These are phyloP conservation scores for Psococerastis gibbosa DNA, from an alignment of 2,888 invertebrate genomes.

Conservation along the genomic window DNA sequence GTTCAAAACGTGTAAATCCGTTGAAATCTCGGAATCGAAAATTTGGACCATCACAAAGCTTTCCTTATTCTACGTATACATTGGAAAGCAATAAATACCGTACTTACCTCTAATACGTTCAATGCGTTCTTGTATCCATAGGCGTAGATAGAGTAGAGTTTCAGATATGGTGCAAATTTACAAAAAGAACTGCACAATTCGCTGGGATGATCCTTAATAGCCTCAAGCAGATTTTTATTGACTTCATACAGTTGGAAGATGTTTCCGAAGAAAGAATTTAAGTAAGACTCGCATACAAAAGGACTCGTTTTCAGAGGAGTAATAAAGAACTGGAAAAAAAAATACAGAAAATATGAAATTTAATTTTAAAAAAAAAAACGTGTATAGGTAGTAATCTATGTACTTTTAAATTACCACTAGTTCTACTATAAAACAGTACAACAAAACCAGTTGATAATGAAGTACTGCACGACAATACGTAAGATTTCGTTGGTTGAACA, in stretches of 20 bases:
- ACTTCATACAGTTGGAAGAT: slow-evolving; percentile 42
- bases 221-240: slow-evolving; percentile 37
- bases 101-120: slow-evolving; percentile 36
- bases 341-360: neutral
- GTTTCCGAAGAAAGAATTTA: slow-evolving; percentile 39
- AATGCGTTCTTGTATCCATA: slow-evolving; percentile 48
- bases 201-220: slow-evolving; percentile 33
- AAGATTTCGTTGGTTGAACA: no score
- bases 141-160: slow-evolving; percentile 58
- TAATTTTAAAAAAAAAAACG: slow-evolving; percentile 2
- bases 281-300: slow-evolving; percentile 30
- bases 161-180: slow-evolving; percentile 55
- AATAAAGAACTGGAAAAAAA: slow-evolving; percentile 32
- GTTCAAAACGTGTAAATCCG: no score
- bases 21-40: no score
- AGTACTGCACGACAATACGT: no score
- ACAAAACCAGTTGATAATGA: no score
- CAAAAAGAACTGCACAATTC: slow-evolving; percentile 45
- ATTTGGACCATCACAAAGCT: no score
- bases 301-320: slow-evolving; percentile 33
- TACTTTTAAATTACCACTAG: no score
- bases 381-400: neutral
- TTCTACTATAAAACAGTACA: no score
- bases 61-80: no score
- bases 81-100: neutral